Percentiles rank a stretch among this genome's conserved stretches.
These are phyloP conservation scores for Alloscopus bannaensis DNA, from an alignment of 2,888 invertebrate genomes.

Conservation along the genomic window DNA sequence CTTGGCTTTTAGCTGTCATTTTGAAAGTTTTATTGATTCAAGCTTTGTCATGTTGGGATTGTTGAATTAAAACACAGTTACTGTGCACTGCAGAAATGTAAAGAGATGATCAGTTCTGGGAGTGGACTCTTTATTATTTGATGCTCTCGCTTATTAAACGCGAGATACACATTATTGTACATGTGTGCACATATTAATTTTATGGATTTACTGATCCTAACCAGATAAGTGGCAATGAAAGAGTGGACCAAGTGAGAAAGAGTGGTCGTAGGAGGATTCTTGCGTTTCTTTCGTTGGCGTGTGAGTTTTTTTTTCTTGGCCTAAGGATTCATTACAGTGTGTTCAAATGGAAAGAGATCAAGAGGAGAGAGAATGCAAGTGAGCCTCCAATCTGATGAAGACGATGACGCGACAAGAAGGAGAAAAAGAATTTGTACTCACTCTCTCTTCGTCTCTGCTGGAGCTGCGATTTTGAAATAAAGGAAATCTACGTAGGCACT, in stretches of 20 bases:
- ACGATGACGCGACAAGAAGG: background rate
- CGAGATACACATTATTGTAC: too few species aligned
- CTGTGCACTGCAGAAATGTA: background rate
- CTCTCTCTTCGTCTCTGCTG: too few species aligned
- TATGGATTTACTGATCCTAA: constrained; percentile 4
- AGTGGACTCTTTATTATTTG: constrained; percentile 55
- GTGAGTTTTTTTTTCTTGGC: constrained; percentile 3
- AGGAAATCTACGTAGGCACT: background rate
- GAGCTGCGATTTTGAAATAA: constrained; percentile 4
- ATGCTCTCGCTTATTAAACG: too few species aligned
- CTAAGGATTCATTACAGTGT: background rate
- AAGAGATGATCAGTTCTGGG: constrained; percentile 32
- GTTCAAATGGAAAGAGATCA: constrained; percentile 1
- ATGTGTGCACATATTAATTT: too few species aligned
- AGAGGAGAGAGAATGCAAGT: too few species aligned
- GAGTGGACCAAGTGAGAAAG: background rate
- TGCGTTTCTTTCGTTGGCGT: constrained; percentile 18
- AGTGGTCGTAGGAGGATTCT: constrained; percentile 20
- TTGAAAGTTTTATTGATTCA: constrained; percentile 61
- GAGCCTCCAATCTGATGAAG: background rate
- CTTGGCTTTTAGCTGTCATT: constrained; percentile 47
- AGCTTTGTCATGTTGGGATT: constrained; percentile 50
- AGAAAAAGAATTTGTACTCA: constrained; percentile 6
- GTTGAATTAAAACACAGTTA: too few species aligned
- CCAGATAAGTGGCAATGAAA: background rate